Conservation (phyloP, 35 echinoderm and acorn worm species). For the Heliocidaris erythrogramma region DNA sequence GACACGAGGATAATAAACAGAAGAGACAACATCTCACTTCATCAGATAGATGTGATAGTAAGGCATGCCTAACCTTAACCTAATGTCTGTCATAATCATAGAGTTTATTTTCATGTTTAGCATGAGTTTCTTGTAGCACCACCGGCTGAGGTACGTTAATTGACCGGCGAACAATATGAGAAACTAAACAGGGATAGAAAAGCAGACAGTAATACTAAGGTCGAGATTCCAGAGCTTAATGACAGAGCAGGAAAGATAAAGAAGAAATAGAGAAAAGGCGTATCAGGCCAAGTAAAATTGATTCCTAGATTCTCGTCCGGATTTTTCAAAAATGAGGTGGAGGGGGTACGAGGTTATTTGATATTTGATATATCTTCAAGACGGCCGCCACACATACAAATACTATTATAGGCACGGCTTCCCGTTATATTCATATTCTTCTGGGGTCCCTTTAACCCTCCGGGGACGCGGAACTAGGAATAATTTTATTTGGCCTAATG, state of each 20-base stretch:
- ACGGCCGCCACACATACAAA: no score
- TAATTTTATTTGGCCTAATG: no score
- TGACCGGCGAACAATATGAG: neutral
- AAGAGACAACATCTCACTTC: neutral
- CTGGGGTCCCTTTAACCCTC: no score
- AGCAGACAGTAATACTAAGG: neutral
- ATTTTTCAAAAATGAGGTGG: no score
- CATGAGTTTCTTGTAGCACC: neutral
- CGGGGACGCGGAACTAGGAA: no score
- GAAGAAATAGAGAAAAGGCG: no score
- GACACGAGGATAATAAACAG: neutral
- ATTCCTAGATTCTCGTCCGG: no score
- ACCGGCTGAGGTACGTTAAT: neutral
- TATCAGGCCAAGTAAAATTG: no score
- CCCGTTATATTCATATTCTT: no score
- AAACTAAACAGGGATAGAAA: neutral
- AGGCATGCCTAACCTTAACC: neutral
- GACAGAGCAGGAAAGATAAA: neutral
- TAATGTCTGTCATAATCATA: neutral
- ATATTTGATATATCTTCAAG: no score
- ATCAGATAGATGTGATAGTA: neutral
- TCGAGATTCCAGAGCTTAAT: neutral
- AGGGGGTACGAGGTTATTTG: no score
- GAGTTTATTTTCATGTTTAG: conserved; percentile 12
- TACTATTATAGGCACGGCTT: no score